Evolutionary conservation across 1,140 invertebrate species (phyloP), one percentile per base, ranked within the genome.

Genomic region (Sycophila sp.): DNA sequence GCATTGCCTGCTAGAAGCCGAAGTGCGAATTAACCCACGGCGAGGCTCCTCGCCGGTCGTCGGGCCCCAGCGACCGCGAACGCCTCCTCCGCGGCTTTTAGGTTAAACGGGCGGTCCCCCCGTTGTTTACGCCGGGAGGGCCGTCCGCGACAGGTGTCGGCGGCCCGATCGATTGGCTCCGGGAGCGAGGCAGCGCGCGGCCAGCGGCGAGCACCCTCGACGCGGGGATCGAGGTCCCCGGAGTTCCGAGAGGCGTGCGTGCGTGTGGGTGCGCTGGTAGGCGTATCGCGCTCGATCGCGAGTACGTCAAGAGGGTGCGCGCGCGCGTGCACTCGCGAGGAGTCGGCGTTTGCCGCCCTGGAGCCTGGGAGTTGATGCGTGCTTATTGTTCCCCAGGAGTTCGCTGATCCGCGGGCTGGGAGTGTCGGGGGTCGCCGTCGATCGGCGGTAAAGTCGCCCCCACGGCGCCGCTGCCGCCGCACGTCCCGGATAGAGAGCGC

Each of bases 161-260:
- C 56, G 22, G 60, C 28, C 56, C 42, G 19, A 22, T 17, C 42
- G 42, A 47, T 68, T 45, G 34, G 13, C 56, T 49, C 40, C n/a
- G n/a, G n/a, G n/a, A n/a, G 42, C 51, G 40, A 10, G 26, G 38
- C 38, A 17, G 13, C 56, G 40, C 26, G 28, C 17, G 24, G 10
- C 10, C 59, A 19, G 13, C 22, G n/a, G 22, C 15, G 19, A 53
- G 30, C 36, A 38, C 53, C 11, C 22, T 17, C 22, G 4, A 55
- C 28, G n/a, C n/a, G n/a, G n/a, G n/a, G n/a, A n/a, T n/a, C n/a
- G n/a, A n/a, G n/a, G 45, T 42, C 38, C 32, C 11, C 30, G 51
- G 22, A 8, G 32, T 15, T 36, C 17, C 55, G 13, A 72, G 63
- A 67, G 58, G 72, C 30, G 63, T 47, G 66, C 68, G 62, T 67